Base-by-base conservation (phyloP, 1,140 invertebrate genomes). In the Leptopilina boulardi region DNA sequence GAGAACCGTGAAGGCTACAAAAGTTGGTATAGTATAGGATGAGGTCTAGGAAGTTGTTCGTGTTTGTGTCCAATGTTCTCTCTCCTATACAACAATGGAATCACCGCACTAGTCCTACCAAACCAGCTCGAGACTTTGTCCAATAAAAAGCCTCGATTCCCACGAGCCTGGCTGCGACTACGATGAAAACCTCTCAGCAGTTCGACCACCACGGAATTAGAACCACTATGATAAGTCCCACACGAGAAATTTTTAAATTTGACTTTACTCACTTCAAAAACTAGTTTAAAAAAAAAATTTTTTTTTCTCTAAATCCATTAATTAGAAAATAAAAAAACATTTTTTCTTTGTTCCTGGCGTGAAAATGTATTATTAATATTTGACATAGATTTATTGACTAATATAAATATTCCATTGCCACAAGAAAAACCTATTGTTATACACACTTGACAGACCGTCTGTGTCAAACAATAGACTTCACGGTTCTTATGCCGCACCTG, bases 111-210 rank as follows among this genome's bases (percentile, higher is more conserved):
- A 66, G 59, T 13, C 9, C 59, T 66, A 26, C 56, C 56, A 59
- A 59, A 15, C 23, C 10, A 21, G 0, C 11, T 38, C 47, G 74
- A 71, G 74, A 76, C 41, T 78, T 74, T 76, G 77, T 71, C 79
- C 79, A 80, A 84, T 83, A 86, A 86, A 86, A 86, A 86, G 82
- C 78, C 78, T 73, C 81, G 83, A 83, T 86, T 86, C 84, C 83
- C 84, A 84, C 84, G 84, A 79, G 80, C 78, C 41, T 71, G 76
- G 77, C 78, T 82, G n/a, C n/a, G 74, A 73, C 80, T 79, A 80
- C 80, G 84, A 82, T 82, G 79, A 80, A 82, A 82, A 78, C 79
- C 79, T 83, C 80, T 83, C 82, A 77, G 76, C 70, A 70, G 51
- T 42, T 70, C 59, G 75, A 79, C 71, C 78, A 75, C 77, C 76